phyloP scores from a whole-genome alignment of 2,113 vertebrate genomes.

The Neogale vison region DNA sequence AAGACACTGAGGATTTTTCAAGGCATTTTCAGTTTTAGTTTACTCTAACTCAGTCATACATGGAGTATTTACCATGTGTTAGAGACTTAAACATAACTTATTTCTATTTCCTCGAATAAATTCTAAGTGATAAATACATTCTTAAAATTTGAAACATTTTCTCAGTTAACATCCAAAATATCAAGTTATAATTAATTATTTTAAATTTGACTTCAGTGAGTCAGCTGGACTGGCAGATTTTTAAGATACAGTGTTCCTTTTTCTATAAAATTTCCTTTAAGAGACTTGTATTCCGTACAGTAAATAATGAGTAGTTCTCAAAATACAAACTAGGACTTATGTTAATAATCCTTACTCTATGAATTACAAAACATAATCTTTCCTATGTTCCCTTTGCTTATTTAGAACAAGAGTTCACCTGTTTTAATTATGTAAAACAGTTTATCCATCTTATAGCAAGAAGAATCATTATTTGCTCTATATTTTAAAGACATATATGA shows the following conservation, averaged over 20 bases:
- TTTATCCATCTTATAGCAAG: not conserved
- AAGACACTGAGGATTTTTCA: not conserved
- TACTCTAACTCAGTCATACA: not conserved
- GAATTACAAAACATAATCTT: not conserved
- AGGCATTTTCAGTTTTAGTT: not conserved
- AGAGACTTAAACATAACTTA: not conserved
- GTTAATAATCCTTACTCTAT: not conserved
- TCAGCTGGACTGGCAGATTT: not conserved
- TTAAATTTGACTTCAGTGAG: not conserved
- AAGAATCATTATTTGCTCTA: slow-evolving; percentile 7
- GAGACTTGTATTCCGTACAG: not conserved
- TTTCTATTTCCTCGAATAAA: slow-evolving; percentile 12
- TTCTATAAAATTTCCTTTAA: not conserved
- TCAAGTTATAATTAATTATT: not conserved
- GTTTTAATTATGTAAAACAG: not conserved
- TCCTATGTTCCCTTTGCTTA: not conserved
- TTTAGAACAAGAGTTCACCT: not conserved
- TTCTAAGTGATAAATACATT: not conserved
- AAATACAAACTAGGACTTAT: not conserved
- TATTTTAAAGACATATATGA: not conserved
- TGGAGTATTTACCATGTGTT: not conserved
- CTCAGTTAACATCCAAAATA: slow-evolving; percentile 28
- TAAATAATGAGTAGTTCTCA: slow-evolving; percentile 13
- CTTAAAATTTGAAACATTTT: slow-evolving; percentile 12
- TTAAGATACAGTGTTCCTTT: not conserved